Base-by-base conservation (phyloP, 1,140 invertebrate species). In the Brachystomella parvula region DNA sequence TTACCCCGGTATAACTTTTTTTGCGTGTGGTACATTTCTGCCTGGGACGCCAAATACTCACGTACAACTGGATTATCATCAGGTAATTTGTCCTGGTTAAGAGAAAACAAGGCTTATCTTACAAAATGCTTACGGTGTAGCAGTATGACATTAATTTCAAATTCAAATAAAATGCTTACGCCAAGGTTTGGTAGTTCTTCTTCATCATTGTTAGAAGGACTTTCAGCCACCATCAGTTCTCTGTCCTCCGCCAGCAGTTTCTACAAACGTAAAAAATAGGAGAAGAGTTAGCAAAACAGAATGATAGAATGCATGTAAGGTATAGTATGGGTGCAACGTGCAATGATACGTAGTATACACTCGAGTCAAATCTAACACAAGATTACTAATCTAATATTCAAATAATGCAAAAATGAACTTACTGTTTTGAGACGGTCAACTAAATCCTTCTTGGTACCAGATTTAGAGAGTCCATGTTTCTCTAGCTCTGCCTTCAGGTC, bases 401-500 rank as follows among this genome's bases (percentile, higher is more conserved):
- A 32, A 30, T 28, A 56, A 57, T 57, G 32, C 24, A 30, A 21
- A 49, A 67, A 3, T 53, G 17, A n/a, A 47, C 63, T 70, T 75
- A 83, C 82, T 78, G 77, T 75, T 75, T 79, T 79, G 33, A 84
- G 74, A 66, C 82, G 74, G 71, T 83, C 82, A 9, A 78, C 71
- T 9, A 84, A 74, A 32, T 81, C 80, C 64, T 82, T 79, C 73
- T 84, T 84, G 30, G 81, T 78, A 24, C 83, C 83, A 35, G 78
- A 78, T 73, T 82, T 83, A 61, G 82, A 81, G 19, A 84, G 71
- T 26, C 78, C 78, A 31, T 82, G 75, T 70, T 81, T 82, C 65
- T 83, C 82, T 61, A 84, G 73, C 73, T 84, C 81, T 47, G 75
- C 73, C 72, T 79, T 79, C 29, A 84, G 74, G 75, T 84, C 83